These are phyloP conservation scores for Ibidorhyncha struthersii DNA, from an alignment of 2,113 vertebrate genomes.

Conservation along the genomic window DNA sequence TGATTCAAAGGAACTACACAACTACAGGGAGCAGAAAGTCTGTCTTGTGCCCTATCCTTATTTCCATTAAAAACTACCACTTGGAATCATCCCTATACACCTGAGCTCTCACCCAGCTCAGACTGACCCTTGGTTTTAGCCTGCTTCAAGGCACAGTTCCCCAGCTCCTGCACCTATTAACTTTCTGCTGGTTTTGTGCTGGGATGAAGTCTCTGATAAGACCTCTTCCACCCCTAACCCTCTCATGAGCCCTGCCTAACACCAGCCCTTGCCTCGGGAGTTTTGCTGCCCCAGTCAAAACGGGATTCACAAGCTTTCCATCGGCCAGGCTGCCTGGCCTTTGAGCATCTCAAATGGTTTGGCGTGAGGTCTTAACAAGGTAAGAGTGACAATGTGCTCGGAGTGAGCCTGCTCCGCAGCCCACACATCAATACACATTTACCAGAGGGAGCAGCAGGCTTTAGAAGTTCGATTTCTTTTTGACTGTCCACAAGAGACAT, in stretches of 20 bases:
- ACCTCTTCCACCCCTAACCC: neutral
- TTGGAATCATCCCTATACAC: neutral
- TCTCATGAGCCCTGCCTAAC: neutral
- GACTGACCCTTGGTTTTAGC: neutral
- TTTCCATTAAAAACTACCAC: neutral
- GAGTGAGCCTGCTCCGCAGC: neutral
- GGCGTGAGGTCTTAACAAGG: neutral
- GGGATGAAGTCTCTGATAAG: neutral
- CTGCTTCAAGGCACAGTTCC: neutral
- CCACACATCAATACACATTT: neutral
- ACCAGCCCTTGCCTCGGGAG: neutral
- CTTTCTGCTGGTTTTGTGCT: neutral
- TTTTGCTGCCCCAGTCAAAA: neutral
- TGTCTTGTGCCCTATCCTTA: neutral
- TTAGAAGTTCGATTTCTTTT: constrained; percentile 15
- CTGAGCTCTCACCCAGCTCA: neutral
- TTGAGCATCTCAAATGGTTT: neutral
- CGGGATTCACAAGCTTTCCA: neutral
- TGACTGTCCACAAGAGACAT: neutral
- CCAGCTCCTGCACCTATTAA: neutral
- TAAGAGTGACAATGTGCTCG: neutral
- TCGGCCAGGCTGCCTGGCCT: neutral
- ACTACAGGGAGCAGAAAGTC: neutral
- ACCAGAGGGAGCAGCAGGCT: constrained; percentile 16
- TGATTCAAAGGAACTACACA: neutral